Conservation (phyloP, 2,113 vertebrate species). For the Anser cygnoides region DNA sequence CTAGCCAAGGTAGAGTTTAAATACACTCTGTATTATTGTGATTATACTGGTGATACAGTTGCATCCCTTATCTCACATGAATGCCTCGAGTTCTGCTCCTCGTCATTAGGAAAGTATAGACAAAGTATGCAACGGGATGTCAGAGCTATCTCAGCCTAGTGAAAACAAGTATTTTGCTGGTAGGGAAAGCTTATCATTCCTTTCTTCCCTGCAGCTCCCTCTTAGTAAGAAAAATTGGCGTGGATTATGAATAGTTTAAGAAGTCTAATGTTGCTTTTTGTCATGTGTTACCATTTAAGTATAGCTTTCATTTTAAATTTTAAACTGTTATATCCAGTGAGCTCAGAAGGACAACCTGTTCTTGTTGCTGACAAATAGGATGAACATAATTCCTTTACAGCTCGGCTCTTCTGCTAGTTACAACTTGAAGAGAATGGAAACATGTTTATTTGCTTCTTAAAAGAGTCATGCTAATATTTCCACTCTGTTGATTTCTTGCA, state of each 20-base stretch:
- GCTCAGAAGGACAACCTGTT: background rate
- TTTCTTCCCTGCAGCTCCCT: background rate
- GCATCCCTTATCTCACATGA: background rate
- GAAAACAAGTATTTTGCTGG: background rate
- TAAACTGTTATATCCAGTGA: background rate
- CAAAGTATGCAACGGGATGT: background rate
- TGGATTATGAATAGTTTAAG: background rate
- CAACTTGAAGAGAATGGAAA: background rate
- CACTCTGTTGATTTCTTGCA: background rate
- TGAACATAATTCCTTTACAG: background rate
- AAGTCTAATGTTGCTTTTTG: background rate
- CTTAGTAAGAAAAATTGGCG: background rate
- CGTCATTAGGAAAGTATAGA: background rate
- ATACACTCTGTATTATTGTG: background rate
- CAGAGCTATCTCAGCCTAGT: background rate
- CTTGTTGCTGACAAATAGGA: background rate
- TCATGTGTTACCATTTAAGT: background rate
- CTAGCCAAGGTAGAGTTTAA: background rate
- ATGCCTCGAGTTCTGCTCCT: background rate
- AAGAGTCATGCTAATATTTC: background rate
- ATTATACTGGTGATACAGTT: background rate
- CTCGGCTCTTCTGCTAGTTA: background rate
- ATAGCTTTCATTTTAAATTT: background rate
- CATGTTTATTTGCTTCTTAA: background rate
- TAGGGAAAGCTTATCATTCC: accelerated